A percentile compares a stretch with the other conserved stretches of the same genome.
Conservation (phyloP, 2,888 invertebrate species). For the Sminthurinus aureus region DNA sequence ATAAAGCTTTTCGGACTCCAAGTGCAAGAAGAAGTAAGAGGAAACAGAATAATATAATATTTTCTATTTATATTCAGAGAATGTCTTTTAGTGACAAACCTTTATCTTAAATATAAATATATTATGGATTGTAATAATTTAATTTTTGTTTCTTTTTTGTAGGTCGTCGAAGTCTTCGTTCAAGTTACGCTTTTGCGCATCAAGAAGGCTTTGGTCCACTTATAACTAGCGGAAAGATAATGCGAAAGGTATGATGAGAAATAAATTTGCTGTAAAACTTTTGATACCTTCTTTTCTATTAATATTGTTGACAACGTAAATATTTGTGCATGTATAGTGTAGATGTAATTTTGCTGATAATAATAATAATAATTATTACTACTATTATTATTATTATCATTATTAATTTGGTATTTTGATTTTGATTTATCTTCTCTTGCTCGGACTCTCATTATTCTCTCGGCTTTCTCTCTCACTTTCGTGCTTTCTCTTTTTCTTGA, state of each 20-base stretch:
- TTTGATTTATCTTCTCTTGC: not conserved
- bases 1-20: slow-evolving; percentile 78
- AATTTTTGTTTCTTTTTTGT: not conserved
- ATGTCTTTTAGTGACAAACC: too few species aligned
- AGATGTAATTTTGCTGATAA: not conserved
- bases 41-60: not conserved
- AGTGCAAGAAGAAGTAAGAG: slow-evolving; percentile 74
- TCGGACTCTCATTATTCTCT: not conserved
- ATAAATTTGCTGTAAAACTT: too few species aligned
- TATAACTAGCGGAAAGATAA: slow-evolving; percentile 77
- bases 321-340: slow-evolving; percentile 2
- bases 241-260: slow-evolving; percentile 67
- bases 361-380: too few species aligned
- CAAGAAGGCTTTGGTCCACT: slow-evolving; percentile 75
- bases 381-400: not conserved
- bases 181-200: slow-evolving; percentile 98
- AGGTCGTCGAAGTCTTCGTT: slow-evolving; percentile 89
- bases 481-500: slow-evolving; percentile 17
- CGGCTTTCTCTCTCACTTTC: not conserved
- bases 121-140: too few species aligned
- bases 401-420: not conserved
- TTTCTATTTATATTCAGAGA: not conserved
- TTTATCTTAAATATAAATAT: not conserved
- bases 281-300: too few species aligned
- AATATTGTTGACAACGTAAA: too few species aligned